Percentiles rank a stretch among this genome's conserved stretches.
These are phyloP conservation scores for Eristalis tenax DNA, from an alignment of 2,888 invertebrate genomes.

Conservation along the genomic window DNA sequence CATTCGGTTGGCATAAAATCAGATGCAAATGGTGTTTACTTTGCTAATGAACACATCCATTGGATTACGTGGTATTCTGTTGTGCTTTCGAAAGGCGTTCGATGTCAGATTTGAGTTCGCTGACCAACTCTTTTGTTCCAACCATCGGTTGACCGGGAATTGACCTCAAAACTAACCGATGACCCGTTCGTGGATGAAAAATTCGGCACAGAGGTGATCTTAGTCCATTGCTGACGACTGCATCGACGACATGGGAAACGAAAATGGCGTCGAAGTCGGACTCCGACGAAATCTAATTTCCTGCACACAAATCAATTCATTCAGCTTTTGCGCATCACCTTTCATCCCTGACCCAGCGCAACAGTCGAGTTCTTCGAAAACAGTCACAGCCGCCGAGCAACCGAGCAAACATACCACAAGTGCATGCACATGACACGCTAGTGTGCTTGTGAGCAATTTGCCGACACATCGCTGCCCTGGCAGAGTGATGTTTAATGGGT, in stretches of 20 bases:
- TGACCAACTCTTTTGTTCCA: slow-evolving; percentile 24
- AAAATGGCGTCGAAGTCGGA: background rate
- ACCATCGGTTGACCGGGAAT: background rate
- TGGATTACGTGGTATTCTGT: slow-evolving; percentile 16
- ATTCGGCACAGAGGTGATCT: background rate
- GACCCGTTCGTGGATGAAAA: background rate
- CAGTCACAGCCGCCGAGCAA: background rate
- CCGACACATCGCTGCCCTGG: slow-evolving; percentile 3
- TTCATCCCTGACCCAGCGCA: background rate
- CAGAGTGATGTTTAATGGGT: background rate
- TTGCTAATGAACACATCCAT: slow-evolving; percentile 40
- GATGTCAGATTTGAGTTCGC: background rate
- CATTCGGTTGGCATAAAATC: slow-evolving; percentile 44
- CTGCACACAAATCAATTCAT: background rate
- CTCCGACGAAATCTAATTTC: background rate
- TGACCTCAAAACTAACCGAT: background rate
- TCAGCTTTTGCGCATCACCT: background rate
- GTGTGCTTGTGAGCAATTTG: background rate
- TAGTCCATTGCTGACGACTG: background rate
- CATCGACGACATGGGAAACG: background rate
- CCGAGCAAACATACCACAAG: background rate
- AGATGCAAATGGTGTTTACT: slow-evolving; percentile 28
- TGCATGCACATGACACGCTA: background rate
- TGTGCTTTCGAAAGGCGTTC: background rate
- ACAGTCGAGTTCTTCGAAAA: background rate